Conservation (phyloP, 2,113 vertebrate species). For the Zingel zingel region DNA sequence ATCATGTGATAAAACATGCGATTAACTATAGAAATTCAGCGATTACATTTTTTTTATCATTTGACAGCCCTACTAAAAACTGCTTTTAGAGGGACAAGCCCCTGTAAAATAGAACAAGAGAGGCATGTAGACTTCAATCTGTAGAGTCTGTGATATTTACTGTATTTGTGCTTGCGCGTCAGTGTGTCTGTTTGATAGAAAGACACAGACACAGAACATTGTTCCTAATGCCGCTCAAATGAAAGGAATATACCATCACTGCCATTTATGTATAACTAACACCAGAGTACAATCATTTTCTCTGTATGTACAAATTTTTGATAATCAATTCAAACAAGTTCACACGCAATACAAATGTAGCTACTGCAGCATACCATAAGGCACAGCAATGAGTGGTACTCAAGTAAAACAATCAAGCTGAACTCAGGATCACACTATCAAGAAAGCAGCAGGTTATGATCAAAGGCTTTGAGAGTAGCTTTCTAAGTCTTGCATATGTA, state of each 20-base stretch:
- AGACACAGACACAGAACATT: background rate
- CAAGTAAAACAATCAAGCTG: constrained; percentile 30
- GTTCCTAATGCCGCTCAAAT: constrained; percentile 4
- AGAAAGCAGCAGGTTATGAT: constrained; percentile 42
- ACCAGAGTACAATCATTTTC: constrained; percentile 10
- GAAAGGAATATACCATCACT: background rate
- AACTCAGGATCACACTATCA: constrained; percentile 24
- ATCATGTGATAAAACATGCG: no score
- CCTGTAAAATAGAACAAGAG: constrained; percentile 6
- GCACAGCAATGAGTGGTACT: constrained; percentile 13
- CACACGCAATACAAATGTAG: constrained; percentile 6
- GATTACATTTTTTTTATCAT: no score
- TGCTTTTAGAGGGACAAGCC: background rate
- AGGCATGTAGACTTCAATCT: constrained; percentile 3
- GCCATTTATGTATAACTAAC: constrained; percentile 3
- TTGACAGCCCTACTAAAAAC: background rate
- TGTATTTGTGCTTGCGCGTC: background rate
- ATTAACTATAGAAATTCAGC: no score
- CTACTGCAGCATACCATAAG: constrained; percentile 19
- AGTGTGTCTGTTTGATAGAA: background rate
- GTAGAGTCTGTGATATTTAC: background rate
- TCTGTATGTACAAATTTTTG: background rate
- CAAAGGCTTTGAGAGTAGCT: constrained; percentile 36
- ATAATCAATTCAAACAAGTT: constrained; percentile 23
- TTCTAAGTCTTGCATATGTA: constrained; percentile 13